Percentiles rank a stretch among this genome's conserved stretches.
Conservation (phyloP, 2,113 vertebrate genomes). For the Haliaeetus leucogaster region DNA sequence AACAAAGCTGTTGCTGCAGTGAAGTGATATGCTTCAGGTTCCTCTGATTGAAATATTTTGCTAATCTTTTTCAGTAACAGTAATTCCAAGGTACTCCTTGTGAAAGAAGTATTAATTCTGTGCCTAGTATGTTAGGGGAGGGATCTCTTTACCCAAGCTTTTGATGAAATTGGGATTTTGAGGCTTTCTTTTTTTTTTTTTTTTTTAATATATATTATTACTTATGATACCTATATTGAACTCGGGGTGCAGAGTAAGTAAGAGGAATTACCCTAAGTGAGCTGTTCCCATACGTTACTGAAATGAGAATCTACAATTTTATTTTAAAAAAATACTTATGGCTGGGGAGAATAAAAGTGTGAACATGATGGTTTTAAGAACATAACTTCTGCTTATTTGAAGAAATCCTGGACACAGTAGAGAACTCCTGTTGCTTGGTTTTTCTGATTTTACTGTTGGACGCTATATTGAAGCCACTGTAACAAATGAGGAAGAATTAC, state of each 20-base stretch:
- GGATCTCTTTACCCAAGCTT: neutral
- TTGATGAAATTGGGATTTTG: neutral
- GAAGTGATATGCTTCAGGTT: neutral
- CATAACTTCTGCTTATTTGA: neutral
- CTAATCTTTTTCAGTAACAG: neutral
- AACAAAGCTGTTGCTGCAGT: neutral
- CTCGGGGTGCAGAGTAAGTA: neutral
- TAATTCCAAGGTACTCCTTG: neutral
- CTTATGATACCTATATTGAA: neutral
- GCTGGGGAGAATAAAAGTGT: neutral
- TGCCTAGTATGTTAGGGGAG: neutral
- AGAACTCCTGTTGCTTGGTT: constrained; percentile 89
- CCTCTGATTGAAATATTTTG: neutral
- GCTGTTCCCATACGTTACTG: neutral
- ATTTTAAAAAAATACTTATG: neutral
- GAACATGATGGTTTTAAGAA: neutral
- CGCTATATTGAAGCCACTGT: constrained; percentile 81
- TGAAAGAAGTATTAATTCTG: neutral
- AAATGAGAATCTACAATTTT: neutral
- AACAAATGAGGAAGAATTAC: constrained; percentile 72
- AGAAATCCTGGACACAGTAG: constrained; percentile 83
- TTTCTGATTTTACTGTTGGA: constrained; percentile 84
- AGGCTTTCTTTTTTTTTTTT: neutral
- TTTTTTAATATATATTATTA: neutral
- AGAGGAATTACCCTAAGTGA: neutral